Evolutionary conservation across 2,888 invertebrate genomes (phyloP).

Genomic region (Lithophane semibrunnea): DNA sequence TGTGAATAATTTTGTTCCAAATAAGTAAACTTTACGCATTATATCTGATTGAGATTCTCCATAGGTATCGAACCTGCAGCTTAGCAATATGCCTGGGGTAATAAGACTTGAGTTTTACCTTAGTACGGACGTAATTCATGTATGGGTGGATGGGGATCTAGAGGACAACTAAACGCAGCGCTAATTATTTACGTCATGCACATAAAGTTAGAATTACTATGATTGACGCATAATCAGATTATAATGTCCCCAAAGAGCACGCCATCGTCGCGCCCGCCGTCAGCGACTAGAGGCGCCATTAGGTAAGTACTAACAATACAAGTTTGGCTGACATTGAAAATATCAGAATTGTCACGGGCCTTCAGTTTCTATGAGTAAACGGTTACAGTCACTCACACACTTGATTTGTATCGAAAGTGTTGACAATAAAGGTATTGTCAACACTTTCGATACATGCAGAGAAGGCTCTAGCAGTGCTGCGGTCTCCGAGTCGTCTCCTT

Average conservation of each 20-base stretch:
- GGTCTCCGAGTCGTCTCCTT: not conserved
- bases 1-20: slow-evolving; percentile 55
- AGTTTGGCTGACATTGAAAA: not conserved
- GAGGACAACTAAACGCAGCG: not conserved
- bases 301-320: not conserved
- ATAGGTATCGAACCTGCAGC: not conserved
- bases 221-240: not conserved
- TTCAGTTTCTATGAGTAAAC: not conserved
- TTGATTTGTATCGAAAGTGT: not conserved
- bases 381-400: too few species aligned
- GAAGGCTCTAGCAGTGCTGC: not conserved
- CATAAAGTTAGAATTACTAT: not conserved
- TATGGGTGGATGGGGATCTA: not conserved
- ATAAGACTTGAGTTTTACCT: too few species aligned
- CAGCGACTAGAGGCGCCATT: not conserved
- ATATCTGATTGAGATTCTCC: not conserved
- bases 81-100: too few species aligned
- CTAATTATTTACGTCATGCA: not conserved
- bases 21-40: not conserved
- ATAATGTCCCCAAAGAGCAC: not conserved
- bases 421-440: too few species aligned
- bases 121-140: not conserved
- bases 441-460: too few species aligned
- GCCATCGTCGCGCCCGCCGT: too few species aligned
- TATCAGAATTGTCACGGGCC: too few species aligned